Base-by-base conservation (phyloP, 2,888 invertebrate species). In the Heteromurus nitidus region DNA sequence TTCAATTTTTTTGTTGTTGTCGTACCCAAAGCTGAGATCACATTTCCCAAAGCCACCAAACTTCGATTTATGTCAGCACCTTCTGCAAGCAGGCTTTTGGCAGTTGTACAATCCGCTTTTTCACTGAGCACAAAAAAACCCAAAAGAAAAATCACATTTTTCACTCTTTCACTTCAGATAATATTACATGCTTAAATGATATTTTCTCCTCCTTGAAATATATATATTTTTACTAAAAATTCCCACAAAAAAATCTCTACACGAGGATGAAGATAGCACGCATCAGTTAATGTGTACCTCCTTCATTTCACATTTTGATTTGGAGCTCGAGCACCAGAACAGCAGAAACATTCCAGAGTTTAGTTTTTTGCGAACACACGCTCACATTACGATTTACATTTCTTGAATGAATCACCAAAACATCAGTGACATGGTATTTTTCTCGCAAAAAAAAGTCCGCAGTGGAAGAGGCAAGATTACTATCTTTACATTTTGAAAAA, bases 21-120 rank as follows among this genome's bases (percentile, higher is more conserved):
- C 31, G 67, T 81, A 94, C 94, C 94, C 87, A 95, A 90, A 44
- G 94, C 93, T 28, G 94, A 94, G 88, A 95, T 95, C 85, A 95
- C 95, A 90, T 94, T 95, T 88, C 95, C 94, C 53, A 95, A 91
- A 28, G 95, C 94, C 47, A 95, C 95, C 80, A 95, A 90, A 67
- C 95, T 95, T 88, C 93, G 94, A 89, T 95, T 95, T 88, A 95
- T 95, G 88, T 94, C 94, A 62, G 91, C 90, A 16, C 91, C 92
- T 88, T 92, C 92, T 36, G 86, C 87, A 67, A 89, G 89, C 68
- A 90, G 87, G 69, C 88, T 86, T 20, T 86, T 87, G 81, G 89
- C 76, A 11, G 86, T 86, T 60, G 85, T 80, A 65, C 85, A 83
- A 65, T 86, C 86, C 36, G 87, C 86, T 73, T 84, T 86, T 68